Evolutionary conservation across 1,140 invertebrate genomes (phyloP).

Genomic region (Papilio helenus): DNA sequence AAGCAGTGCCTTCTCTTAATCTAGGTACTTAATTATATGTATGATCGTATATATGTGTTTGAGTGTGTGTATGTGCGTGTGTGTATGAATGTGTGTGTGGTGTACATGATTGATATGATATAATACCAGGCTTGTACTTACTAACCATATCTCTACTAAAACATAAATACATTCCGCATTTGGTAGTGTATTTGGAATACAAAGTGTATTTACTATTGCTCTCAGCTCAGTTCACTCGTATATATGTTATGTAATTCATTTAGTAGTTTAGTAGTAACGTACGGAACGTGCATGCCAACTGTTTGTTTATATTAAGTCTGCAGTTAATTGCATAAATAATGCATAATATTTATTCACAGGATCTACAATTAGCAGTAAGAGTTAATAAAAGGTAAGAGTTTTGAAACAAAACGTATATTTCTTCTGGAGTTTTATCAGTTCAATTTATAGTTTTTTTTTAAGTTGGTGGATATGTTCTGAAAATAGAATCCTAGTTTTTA

Average conservation of each 20-base stretch:
- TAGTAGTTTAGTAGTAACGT: not conserved
- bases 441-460: too few relatives aligned
- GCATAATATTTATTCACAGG: not conserved
- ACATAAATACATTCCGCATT: not conserved
- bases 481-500: too few relatives aligned
- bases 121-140: too few relatives aligned
- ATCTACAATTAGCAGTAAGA: not conserved
- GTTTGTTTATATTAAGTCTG: not conserved
- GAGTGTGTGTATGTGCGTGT: too few relatives aligned
- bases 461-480: too few relatives aligned
- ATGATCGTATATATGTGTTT: too few relatives aligned
- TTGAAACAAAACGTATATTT: too few relatives aligned
- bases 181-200: not conserved
- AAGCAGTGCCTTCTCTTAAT: too few relatives aligned
- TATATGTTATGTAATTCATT: slow-evolving; percentile 16
- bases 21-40: too few relatives aligned
- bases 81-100: too few relatives aligned
- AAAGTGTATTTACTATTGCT: slow-evolving; percentile 11
- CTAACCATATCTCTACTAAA: not conserved
- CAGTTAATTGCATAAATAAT: not conserved
- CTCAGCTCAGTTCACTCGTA: not conserved
- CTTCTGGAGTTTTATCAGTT: too few relatives aligned
- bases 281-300: not conserved
- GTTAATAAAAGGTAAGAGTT: not conserved
- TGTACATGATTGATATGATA: too few relatives aligned